Evolutionary conservation across 2,113 vertebrate species (phyloP).

Genomic region (Pterophyllum scalare): DNA sequence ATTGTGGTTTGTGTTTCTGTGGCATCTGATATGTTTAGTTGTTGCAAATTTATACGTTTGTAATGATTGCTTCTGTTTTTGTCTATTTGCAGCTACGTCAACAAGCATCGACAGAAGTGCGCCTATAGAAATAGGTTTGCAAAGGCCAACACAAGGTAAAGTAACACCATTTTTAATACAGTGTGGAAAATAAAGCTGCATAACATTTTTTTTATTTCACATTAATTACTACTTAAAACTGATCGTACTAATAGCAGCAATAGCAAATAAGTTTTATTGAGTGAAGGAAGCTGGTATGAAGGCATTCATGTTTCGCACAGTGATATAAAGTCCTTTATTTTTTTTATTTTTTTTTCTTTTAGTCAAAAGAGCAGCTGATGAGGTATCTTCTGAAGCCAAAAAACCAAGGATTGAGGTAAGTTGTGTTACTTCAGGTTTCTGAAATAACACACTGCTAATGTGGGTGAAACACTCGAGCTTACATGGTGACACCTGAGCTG

Average conservation of each 20-base stretch:
- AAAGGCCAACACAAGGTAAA: slow-evolving; percentile 94
- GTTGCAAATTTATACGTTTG: neutral
- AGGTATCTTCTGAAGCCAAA: slow-evolving; percentile 96
- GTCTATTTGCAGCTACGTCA: slow-evolving; percentile 87
- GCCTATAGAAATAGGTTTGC: slow-evolving; percentile 97
- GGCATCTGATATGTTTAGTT: neutral
- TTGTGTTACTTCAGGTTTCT: neutral
- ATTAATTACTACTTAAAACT: neutral
- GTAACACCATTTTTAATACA: neutral
- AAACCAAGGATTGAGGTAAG: slow-evolving; percentile 97
- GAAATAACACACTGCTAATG: too few species aligned
- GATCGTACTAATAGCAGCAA: neutral
- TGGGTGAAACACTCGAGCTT: too few species aligned
- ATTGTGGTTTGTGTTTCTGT: neutral
- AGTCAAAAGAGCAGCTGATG: slow-evolving; percentile 98
- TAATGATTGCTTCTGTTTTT: slow-evolving; percentile 16
- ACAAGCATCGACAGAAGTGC: slow-evolving; percentile 99
- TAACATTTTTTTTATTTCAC: neutral
- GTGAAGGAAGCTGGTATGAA: neutral
- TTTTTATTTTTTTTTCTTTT: too few species aligned
- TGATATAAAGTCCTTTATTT: neutral
- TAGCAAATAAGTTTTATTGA: neutral
- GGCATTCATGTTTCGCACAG: neutral
- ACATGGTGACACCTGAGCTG: too few species aligned
- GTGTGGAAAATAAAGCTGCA: neutral